A percentile compares a stretch with the other conserved stretches of the same genome.
phyloP scores from a whole-genome alignment of 2,113 vertebrate genomes.

The Noturus placidus region DNA sequence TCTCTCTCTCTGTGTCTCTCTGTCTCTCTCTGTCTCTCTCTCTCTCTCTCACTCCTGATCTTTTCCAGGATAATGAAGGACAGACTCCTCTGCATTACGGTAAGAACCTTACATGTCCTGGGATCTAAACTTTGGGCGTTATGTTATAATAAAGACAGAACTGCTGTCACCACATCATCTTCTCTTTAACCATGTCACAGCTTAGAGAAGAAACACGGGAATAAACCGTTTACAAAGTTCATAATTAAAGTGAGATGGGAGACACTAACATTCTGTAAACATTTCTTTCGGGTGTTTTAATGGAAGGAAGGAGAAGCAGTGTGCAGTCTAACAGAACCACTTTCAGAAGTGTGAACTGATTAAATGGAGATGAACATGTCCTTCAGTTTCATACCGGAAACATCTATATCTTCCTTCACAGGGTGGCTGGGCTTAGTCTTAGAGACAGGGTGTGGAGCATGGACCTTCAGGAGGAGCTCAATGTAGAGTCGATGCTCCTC shows the following conservation, averaged over 20 bases:
- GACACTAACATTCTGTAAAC: not conserved
- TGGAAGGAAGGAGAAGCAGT: not conserved
- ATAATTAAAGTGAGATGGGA: not conserved
- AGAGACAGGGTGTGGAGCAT: too few relatives aligned
- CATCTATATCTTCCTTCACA: not conserved
- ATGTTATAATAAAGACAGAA: too few relatives aligned
- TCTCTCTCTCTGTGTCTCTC: slow-evolving; percentile 22
- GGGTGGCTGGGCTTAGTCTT: too few relatives aligned
- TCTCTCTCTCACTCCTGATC: slow-evolving; percentile 52
- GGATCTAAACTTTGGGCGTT: too few relatives aligned
- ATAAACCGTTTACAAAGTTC: too few relatives aligned
- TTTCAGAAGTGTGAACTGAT: not conserved
- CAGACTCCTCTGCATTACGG: slow-evolving; percentile 97
- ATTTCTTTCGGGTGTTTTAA: not conserved
- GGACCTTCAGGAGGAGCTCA: too few relatives aligned
- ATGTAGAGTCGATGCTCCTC: too few relatives aligned
- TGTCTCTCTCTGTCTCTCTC: slow-evolving; percentile 43
- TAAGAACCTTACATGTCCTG: slow-evolving; percentile 71
- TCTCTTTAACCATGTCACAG: too few relatives aligned
- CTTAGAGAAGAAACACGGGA: too few relatives aligned
- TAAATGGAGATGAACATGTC: not conserved
- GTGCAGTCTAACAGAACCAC: not conserved
- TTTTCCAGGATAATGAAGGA: slow-evolving; percentile 90
- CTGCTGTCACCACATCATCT: too few relatives aligned
- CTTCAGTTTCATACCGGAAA: not conserved